A percentile compares a stretch with the other conserved stretches of the same genome.
Evolutionary conservation across 2,797 vertebrate species (phyloP).

Genomic region (Sebastes melanostomus): DNA sequence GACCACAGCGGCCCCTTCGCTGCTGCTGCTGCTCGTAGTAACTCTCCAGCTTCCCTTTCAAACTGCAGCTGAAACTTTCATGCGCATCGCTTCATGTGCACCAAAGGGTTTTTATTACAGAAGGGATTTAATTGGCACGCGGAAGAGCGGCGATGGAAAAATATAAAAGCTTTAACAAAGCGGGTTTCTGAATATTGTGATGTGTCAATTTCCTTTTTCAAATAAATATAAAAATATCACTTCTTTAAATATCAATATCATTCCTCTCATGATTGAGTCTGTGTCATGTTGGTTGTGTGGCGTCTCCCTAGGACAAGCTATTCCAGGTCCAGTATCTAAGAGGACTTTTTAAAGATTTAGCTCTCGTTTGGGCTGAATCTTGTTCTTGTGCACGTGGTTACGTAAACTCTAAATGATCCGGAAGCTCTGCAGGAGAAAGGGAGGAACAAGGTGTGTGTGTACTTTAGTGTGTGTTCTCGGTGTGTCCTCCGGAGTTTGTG

Average conservation of each 20-base stretch:
- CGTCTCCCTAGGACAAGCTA: background rate
- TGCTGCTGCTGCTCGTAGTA: background rate
- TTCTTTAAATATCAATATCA: background rate
- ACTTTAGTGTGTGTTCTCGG: background rate
- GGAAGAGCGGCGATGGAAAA: background rate
- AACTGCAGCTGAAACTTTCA: conserved; percentile 36
- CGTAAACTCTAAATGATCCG: conserved; percentile 27
- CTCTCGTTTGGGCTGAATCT: conserved; percentile 4
- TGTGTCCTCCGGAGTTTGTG: conserved; percentile 9
- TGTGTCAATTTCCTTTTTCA: background rate
- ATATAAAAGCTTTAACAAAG: background rate
- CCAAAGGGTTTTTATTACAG: background rate
- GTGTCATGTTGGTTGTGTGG: background rate
- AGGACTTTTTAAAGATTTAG: conserved; percentile 16
- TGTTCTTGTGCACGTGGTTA: conserved; percentile 15
- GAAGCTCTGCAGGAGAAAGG: conserved; percentile 26
- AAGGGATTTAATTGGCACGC: background rate
- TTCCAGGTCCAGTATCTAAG: background rate
- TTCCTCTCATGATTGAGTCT: background rate
- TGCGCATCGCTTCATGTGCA: background rate
- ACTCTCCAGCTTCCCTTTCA: background rate
- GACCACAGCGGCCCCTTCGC: background rate
- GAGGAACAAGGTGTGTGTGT: conserved; percentile 23
- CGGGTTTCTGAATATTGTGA: background rate
- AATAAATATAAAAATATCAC: background rate